Evolutionary conservation across 2,888 invertebrate genomes (phyloP), one percentile per base, ranked within the genome.

Genomic region (Hydrotaea cyrtoneurina): DNA sequence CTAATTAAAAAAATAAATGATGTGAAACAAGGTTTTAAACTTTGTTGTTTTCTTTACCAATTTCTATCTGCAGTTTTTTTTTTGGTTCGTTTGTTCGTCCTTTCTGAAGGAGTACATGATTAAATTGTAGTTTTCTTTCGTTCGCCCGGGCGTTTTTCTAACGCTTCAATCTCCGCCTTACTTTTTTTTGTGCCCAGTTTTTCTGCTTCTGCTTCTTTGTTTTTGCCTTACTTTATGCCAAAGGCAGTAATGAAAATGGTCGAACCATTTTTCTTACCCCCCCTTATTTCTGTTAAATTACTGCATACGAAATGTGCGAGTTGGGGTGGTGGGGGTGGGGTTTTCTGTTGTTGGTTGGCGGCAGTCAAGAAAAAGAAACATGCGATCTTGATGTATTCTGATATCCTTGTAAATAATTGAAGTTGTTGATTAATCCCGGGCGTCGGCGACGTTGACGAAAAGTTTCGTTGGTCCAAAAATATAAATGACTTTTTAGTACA

Each of bases 1-100:
- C 66, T 86, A 84, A 84, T 82, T 86, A 73, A 78, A 76, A 73
- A 59, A 75, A 72, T 79, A 86, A 86, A 82, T 83, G 78, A 83
- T 78, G 80, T 76, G 81, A 77, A 81, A 77, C 76, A 77, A 23
- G 43, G 36, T 72, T 78, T 73, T 43, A 69, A 66, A 77, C 78
- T 83, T 81, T 78, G 55, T 72, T 62, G 36, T 36, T 36, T 50
- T 72, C 64, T 50, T 77, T 80, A 31, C 50, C 31, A 73, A 76
- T 55, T 66, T 66, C 66, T 53, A 43, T 19, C 55, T 46, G 5
- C 8, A 39, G 2, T 39, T 39, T 39, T 39, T 39, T 39, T 39
- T 69, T 46, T 15, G 21, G 3, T 36, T 21, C 15, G 21, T 1
- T n/a, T 17, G 7, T 23, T 23, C 26, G 10, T 43, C 21, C 21